Conservation (phyloP, 2,888 invertebrate species). For the Sminthurides aquaticus region DNA sequence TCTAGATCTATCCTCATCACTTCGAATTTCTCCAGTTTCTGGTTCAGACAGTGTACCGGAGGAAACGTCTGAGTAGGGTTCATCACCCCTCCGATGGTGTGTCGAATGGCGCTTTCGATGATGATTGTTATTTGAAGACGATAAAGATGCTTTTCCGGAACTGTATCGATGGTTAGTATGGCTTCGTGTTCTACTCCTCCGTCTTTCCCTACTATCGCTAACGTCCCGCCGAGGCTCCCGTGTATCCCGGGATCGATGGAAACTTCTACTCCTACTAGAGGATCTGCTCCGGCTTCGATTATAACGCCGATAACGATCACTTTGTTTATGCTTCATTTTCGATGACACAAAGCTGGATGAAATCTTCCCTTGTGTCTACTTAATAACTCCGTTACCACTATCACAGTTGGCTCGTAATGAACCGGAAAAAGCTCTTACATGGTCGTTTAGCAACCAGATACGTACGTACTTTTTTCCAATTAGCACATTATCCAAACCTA, state of each 20-base stretch:
- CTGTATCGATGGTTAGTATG: background rate
- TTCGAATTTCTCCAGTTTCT: slow-evolving; percentile 82
- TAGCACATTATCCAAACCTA: too few species aligned
- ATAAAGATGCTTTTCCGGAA: background rate
- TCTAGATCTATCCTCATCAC: slow-evolving; percentile 51
- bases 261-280: slow-evolving; percentile 2
- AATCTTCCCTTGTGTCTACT: too few species aligned
- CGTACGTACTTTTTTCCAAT: too few species aligned
- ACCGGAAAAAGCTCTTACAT: too few species aligned
- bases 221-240: background rate
- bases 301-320: background rate
- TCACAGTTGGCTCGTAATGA: too few species aligned
- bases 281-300: slow-evolving; percentile 5
- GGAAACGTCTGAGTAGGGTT: slow-evolving; percentile 89
- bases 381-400: too few species aligned
- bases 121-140: slow-evolving; percentile 1
- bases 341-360: background rate
- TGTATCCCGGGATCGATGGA: background rate
- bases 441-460: too few species aligned
- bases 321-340: slow-evolving; percentile 5
- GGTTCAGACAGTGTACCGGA: slow-evolving; percentile 85
- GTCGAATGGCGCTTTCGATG: background rate
- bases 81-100: slow-evolving; percentile 48
- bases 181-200: background rate
- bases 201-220: background rate